These are phyloP conservation scores for Pelochelys cantorii DNA, from an alignment of 2,797 vertebrate species.

Conservation along the genomic window DNA sequence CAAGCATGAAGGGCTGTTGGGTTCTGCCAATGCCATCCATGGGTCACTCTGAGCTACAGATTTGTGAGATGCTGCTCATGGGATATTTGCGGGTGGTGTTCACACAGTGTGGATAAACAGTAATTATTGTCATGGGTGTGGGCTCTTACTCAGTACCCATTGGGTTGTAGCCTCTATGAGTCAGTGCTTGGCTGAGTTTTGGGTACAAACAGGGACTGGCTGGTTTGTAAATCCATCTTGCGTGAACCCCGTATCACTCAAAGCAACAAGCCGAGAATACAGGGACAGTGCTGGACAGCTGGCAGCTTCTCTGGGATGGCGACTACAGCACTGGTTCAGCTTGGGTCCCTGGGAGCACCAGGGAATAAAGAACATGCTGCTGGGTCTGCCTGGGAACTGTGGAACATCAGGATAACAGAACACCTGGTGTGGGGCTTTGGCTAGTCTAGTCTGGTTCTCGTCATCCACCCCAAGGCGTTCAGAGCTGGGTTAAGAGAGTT, in stretches of 20 bases:
- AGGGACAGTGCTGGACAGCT: neutral
- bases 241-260: neutral
- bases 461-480: slow-evolving; percentile 8
- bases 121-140: neutral
- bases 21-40: neutral
- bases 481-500: slow-evolving; percentile 4
- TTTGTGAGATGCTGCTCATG: accelerated
- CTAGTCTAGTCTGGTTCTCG: neutral
- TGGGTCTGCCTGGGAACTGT: no score
- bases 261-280: neutral
- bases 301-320: neutral
- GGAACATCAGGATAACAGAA: neutral
- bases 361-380: neutral
- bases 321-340: neutral
- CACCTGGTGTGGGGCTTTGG: neutral
- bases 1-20: neutral
- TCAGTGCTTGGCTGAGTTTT: neutral
- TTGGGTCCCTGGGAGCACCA: neutral
- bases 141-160: neutral
- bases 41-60: neutral
- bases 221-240: neutral
- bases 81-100: neutral
- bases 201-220: neutral
- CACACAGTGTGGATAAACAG: neutral
- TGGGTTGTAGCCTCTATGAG: neutral